Percentiles rank a stretch among this genome's conserved stretches.
phyloP scores from a whole-genome alignment of 2,797 vertebrate species.

The Poeciliopsis turneri region DNA sequence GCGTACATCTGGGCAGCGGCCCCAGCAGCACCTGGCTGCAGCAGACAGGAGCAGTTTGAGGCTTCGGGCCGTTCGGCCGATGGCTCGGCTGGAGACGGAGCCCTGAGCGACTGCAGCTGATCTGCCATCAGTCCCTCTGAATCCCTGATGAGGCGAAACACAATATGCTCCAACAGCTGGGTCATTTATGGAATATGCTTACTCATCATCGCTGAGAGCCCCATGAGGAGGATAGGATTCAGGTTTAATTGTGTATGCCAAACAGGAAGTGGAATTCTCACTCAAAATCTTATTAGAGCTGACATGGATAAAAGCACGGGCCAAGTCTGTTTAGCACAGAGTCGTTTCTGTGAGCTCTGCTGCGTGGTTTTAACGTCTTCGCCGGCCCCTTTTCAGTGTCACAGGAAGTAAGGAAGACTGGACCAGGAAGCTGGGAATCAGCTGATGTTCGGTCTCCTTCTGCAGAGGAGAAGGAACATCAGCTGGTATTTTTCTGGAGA shows the following conservation, averaged over 20 bases:
- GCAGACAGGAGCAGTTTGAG: conserved; percentile 37
- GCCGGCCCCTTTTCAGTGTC: neutral
- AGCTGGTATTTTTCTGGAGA: conserved; percentile 18
- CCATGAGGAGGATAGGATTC: conserved; percentile 22
- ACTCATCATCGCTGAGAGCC: conserved; percentile 58
- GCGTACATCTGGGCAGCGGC: conserved; percentile 49
- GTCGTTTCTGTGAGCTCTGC: neutral
- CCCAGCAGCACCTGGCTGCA: conserved; percentile 52
- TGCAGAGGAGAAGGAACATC: conserved; percentile 10
- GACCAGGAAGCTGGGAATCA: conserved; percentile 6
- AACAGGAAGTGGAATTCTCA: conserved; percentile 8
- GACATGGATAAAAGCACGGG: neutral
- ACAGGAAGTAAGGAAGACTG: conserved; percentile 5
- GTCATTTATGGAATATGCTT: conserved; percentile 71
- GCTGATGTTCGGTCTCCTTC: neutral
- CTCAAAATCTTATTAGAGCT: neutral
- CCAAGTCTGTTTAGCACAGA: neutral
- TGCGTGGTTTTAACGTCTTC: neutral
- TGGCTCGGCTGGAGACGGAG: conserved; percentile 61
- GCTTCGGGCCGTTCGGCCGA: conserved; percentile 9
- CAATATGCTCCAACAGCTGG: conserved; percentile 75
- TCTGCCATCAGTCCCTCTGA: conserved; percentile 62
- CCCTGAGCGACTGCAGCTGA: conserved; percentile 55
- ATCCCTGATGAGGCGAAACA: conserved; percentile 68
- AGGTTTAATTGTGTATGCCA: conserved; percentile 23